Conservation (phyloP, 2,113 vertebrate genomes). For the Lepisosteus oculatus region DNA sequence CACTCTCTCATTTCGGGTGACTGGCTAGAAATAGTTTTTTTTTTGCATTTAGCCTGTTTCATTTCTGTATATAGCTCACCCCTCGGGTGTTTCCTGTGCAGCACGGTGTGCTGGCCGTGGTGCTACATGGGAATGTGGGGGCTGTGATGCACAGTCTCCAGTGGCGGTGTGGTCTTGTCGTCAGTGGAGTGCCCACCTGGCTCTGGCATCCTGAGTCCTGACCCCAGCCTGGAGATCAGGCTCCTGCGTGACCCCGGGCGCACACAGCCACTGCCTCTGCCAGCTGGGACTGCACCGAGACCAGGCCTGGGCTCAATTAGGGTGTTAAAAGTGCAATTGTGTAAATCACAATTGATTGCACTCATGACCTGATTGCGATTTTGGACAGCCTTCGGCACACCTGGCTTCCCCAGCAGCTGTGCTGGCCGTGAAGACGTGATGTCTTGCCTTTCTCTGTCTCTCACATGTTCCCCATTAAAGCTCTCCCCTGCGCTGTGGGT, state of each 20-base stretch:
- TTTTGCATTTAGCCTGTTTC: no score
- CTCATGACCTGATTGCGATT: constrained; percentile 38
- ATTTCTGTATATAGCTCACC: no score
- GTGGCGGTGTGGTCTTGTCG: no score
- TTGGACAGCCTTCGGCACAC: constrained; percentile 54
- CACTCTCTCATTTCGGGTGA: no score
- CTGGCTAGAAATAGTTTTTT: no score
- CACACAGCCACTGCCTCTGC: constrained; percentile 8
- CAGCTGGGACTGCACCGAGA: constrained; percentile 48
- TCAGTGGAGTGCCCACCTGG: no score
- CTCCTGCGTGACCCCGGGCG: not conserved
- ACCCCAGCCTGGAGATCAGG: no score
- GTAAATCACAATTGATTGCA: constrained; percentile 51
- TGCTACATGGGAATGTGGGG: no score
- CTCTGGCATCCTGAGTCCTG: no score
- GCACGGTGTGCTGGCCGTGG: no score
- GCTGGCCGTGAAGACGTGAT: constrained; percentile 24
- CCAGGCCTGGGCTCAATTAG: constrained; percentile 47
- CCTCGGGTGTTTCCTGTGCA: no score
- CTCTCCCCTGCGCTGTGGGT: constrained; percentile 32
- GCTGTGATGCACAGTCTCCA: no score
- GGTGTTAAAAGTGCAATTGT: constrained; percentile 40
- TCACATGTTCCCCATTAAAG: constrained; percentile 34
- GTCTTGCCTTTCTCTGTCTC: constrained; percentile 6
- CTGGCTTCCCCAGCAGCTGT: constrained; percentile 43